Evolutionary conservation across 2,888 invertebrate species (phyloP).

Genomic region (Cylloceria caligata): DNA sequence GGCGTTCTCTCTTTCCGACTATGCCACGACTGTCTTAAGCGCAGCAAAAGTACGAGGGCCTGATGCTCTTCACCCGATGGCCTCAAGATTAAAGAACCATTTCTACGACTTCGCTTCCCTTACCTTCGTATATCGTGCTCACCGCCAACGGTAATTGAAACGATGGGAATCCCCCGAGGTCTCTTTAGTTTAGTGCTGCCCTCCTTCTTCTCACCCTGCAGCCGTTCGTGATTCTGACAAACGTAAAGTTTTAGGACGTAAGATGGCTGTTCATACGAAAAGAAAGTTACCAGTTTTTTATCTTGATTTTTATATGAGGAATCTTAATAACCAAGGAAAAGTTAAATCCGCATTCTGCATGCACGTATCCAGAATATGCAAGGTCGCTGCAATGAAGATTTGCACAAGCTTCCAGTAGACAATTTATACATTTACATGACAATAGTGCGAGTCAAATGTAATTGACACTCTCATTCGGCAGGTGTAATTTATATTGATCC

Average conservation of each 20-base stretch:
- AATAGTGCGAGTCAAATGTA: too few species aligned
- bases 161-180: constrained; percentile 30
- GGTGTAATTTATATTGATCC: too few species aligned
- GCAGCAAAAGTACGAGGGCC: background rate
- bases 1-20: constrained; percentile 13
- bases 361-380: too few species aligned
- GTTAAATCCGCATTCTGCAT: too few species aligned
- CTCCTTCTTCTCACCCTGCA: background rate
- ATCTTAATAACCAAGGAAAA: background rate
- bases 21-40: constrained; percentile 34
- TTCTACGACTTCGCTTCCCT: constrained; percentile 35
- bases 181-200: constrained; percentile 39
- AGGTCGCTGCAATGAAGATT: too few species aligned
- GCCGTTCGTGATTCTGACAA: constrained; percentile 18
- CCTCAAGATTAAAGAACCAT: constrained; percentile 50
- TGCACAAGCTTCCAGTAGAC: too few species aligned
- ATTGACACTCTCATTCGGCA: too few species aligned
- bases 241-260: background rate
- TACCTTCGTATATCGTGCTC: constrained; percentile 20
- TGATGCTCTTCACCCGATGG: constrained; percentile 2
- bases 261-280: background rate
- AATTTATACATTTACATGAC: too few species aligned
- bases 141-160: constrained; percentile 29
- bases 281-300: background rate
- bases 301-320: background rate